Evolutionary conservation across 2,888 invertebrate genomes (phyloP), one percentile per base, ranked within the genome.

Genomic region (Sphaerophoria rueppellii): DNA sequence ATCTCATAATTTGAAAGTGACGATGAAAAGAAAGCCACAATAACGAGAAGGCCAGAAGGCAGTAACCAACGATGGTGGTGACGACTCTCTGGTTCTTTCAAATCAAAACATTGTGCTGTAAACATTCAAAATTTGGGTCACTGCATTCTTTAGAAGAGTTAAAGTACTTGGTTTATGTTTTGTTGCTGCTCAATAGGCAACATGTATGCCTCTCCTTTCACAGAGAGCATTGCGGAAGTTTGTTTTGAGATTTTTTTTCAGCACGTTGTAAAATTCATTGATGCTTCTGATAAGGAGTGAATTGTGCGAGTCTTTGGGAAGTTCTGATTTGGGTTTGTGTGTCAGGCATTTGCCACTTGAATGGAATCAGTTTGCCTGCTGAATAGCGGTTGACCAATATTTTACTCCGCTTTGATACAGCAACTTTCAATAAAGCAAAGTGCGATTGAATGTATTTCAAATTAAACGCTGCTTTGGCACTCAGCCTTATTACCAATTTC

Each of bases 111-210:
- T 67, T 52, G 67, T 34, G 63, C 12, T 54, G 52, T 67, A 67
- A 67, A 67, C 67, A 54, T 54, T 52, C 52, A 63, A 46, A 67
- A 67, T 67, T 54, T 67, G 40, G 67, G 67, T 67, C 67, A 67
- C 54, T 14, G 40, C 67, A 67, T 67, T 67, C 54, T 67, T 32
- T 65, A 65, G 50, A 12, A 65, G 24, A 24, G 24, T 24, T 24
- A 24, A 2, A 24, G 65, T 37, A 65, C 35, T 24, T 67, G n/a
- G 40, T 54, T 40, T 35, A 37, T 50, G 16, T 35, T 61, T 34
- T 37, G 5, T 67, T 14, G 6, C 12, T 40, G 4, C 54, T 52
- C 52, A 37, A 67, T 67, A 40, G 40, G 52, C 40, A 54, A 40
- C 4, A 43, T 43, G 40, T 54, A 67, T 37, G 12, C 2, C 14